phyloP scores from a whole-genome alignment of 64 coral and sea anemone genomes.

The Actinia equina region DNA sequence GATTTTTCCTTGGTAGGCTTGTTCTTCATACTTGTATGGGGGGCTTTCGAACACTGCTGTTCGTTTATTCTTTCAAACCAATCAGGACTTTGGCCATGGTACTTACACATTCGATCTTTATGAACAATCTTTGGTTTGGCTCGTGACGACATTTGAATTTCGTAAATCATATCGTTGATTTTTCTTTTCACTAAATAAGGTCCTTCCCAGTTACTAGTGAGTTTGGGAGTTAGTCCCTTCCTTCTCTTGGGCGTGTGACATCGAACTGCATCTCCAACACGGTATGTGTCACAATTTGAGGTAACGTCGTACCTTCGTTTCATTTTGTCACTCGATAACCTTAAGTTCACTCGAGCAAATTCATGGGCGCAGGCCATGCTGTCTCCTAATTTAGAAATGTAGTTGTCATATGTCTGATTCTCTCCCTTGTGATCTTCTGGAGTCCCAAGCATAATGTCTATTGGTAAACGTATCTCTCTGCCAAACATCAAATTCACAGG shows the following conservation, averaged over 20 bases:
- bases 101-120: too few species aligned
- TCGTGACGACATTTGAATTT: not conserved
- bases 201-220: slow-evolving; percentile 25
- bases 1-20: not conserved
- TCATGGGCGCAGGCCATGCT: not conserved
- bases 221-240: slow-evolving; percentile 1
- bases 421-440: too few species aligned
- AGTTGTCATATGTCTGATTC: too few species aligned
- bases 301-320: too few species aligned
- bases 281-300: not conserved
- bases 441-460: too few species aligned
- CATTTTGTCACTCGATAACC: not conserved
- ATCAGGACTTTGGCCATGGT: not conserved
- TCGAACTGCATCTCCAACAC: slow-evolving; percentile 17
- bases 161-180: too few species aligned
- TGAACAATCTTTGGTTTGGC: not conserved
- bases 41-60: not conserved
- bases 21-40: not conserved
- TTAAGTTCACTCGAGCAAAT: not conserved
- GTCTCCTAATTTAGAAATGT: too few species aligned
- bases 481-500: too few species aligned
- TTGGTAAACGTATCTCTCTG: too few species aligned
- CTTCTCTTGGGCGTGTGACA: not conserved
- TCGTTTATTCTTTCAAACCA: not conserved
- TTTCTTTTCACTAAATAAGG: too few species aligned